Percentiles rank a stretch among this genome's conserved stretches.
Evolutionary conservation across 2,113 vertebrate species (phyloP).

Genomic region (Gobiocypris rarus): DNA sequence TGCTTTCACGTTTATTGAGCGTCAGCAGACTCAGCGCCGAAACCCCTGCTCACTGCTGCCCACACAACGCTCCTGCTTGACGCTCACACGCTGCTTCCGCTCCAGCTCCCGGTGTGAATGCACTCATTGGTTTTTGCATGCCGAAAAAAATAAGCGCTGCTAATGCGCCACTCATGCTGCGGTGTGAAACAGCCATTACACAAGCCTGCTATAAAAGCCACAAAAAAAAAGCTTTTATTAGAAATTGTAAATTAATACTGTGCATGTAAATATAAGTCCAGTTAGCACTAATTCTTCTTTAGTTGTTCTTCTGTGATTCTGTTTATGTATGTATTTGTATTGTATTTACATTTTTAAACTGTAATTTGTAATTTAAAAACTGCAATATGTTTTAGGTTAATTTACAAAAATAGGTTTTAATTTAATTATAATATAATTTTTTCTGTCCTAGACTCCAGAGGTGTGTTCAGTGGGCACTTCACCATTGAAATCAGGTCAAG

Average conservation of each 20-base stretch:
- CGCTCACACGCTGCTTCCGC: too few relatives aligned
- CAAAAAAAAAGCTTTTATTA: background rate
- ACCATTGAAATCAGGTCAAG: conserved; percentile 82
- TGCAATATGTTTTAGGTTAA: background rate
- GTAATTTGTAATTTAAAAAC: too few relatives aligned
- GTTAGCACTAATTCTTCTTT: background rate
- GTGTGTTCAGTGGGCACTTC: conserved; percentile 82
- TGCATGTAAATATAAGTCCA: background rate
- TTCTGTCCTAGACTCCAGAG: conserved; percentile 80
- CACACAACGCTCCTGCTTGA: too few relatives aligned
- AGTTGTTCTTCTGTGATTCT: background rate
- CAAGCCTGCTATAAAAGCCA: background rate
- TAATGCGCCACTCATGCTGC: too few relatives aligned
- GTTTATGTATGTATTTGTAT: background rate
- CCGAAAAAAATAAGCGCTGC: too few relatives aligned
- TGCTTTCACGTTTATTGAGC: too few relatives aligned
- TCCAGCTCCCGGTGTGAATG: too few relatives aligned
- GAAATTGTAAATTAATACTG: background rate
- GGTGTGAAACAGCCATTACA: background rate
- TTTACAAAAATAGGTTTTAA: background rate
- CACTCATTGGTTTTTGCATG: too few relatives aligned
- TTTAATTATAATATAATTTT: background rate
- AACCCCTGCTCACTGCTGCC: too few relatives aligned
- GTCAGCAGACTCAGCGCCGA: too few relatives aligned
- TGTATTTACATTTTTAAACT: background rate